Percentiles rank a stretch among this genome's conserved stretches.
phyloP scores from a whole-genome alignment of 2,797 vertebrate genomes.

The Centropyge bicolor region DNA sequence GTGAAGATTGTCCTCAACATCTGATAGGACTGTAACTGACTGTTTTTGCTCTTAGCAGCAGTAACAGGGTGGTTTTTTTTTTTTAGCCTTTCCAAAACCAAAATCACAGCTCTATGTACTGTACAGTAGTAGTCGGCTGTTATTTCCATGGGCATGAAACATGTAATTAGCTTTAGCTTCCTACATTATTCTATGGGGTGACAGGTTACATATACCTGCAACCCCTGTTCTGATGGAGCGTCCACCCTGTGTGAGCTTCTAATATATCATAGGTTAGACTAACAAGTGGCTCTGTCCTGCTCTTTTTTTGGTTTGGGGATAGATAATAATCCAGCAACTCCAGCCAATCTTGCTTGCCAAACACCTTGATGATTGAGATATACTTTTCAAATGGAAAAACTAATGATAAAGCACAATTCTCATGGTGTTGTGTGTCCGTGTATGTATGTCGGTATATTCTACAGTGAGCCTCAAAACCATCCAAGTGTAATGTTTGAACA shows the following conservation, averaged over 20 bases:
- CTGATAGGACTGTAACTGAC: constrained; percentile 15
- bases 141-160: neutral
- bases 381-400: neutral
- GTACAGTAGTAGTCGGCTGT: too few species aligned
- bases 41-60: neutral
- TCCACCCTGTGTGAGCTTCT: too few species aligned
- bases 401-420: neutral
- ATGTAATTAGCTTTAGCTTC: neutral
- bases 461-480: neutral
- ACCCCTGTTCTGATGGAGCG: neutral
- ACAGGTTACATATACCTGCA: too few species aligned
- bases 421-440: neutral
- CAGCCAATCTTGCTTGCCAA: neutral
- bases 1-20: constrained; percentile 4
- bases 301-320: neutral
- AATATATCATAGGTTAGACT: neutral
- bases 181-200: too few species aligned
- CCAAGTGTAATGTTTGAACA: neutral
- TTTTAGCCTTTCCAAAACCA: neutral
- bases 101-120: too few species aligned
- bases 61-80: neutral
- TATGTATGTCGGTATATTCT: neutral
- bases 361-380: neutral
- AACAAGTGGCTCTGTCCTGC: neutral
- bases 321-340: neutral